Percentiles rank a stretch among this genome's conserved stretches.
These are phyloP conservation scores for Ormyrus pomaceus DNA, from an alignment of 2,888 invertebrate genomes.

Conservation along the genomic window DNA sequence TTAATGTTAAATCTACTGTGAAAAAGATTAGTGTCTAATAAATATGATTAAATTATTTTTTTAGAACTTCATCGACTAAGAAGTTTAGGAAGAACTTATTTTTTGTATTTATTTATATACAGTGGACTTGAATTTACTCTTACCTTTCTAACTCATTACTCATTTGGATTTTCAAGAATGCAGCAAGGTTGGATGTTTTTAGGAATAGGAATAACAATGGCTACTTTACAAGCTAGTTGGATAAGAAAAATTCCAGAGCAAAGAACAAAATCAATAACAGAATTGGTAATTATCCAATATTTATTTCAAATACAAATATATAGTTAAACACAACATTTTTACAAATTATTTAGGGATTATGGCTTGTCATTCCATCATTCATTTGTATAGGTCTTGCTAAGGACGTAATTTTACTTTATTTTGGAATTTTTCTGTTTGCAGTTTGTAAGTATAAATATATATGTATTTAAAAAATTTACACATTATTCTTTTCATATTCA, in stretches of 20 bases:
- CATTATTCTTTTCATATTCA: constrained; percentile 34
- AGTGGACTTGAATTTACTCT: constrained; percentile 98
- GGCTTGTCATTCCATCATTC: constrained; percentile 91
- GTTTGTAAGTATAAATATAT: constrained; percentile 83
- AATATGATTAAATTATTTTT: constrained; percentile 63
- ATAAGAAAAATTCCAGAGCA: constrained; percentile 87
- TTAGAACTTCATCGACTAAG: constrained; percentile 82
- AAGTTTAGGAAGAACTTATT: constrained; percentile 86
- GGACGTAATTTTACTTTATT: constrained; percentile 81
- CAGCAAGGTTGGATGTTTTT: constrained; percentile 99
- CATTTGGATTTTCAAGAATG: constrained; percentile 93
- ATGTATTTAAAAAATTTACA: constrained; percentile 23
- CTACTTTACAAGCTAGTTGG: constrained; percentile 91
- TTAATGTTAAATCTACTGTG: constrained; percentile 2
- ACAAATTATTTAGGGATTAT: constrained; percentile 80
- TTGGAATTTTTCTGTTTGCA: constrained; percentile 91
- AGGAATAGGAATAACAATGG: constrained; percentile 94
- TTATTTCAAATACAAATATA: neutral
- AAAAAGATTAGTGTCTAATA: constrained; percentile 62
- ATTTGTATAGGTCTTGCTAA: constrained; percentile 87
- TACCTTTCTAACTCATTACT: constrained; percentile 95
- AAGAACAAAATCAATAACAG: constrained; percentile 84
- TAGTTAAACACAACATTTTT: neutral
- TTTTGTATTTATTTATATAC: constrained; percentile 94
- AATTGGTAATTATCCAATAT: constrained; percentile 75